Evolutionary conservation across 37 sponge, comb jelly and placozoan species (phyloP).

Genomic region (Haliclona indistincta): DNA sequence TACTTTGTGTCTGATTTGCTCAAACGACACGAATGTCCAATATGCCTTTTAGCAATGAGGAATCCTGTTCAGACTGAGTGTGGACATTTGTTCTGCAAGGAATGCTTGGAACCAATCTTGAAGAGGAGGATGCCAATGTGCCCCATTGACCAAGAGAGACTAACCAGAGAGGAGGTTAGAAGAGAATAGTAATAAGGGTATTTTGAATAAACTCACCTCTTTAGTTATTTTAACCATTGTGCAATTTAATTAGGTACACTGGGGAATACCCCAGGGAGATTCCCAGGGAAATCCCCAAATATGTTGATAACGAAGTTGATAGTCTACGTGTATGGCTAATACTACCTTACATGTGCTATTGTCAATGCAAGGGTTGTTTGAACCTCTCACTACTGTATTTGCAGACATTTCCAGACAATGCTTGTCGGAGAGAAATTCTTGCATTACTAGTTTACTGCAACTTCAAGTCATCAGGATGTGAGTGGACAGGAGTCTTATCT

Average conservation of each 20-base stretch:
- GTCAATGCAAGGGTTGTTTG: no score
- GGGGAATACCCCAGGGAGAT: background rate
- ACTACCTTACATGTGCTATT: no score
- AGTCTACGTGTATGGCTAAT: background rate
- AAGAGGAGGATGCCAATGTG: constrained; percentile 19
- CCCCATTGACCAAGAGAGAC: constrained; percentile 53
- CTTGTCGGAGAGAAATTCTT: constrained; percentile 59
- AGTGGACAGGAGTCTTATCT: constrained; percentile 37
- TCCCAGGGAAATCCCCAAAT: background rate
- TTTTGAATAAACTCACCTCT: background rate
- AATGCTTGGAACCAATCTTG: constrained; percentile 51
- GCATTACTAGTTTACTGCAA: constrained; percentile 39
- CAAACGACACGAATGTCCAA: constrained; percentile 56
- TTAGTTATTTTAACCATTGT: background rate
- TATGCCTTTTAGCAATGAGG: constrained; percentile 48
- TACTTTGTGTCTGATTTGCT: constrained; percentile 44
- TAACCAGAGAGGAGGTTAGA: constrained; percentile 21
- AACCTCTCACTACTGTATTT: background rate
- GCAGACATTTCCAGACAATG: constrained; percentile 71
- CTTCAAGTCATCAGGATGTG: constrained; percentile 23
- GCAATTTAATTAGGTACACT: background rate
- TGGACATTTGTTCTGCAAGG: constrained; percentile 65
- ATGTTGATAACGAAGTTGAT: background rate
- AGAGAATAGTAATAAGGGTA: background rate
- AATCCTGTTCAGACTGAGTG: constrained; percentile 64